Base-by-base conservation (phyloP, 2,113 vertebrate species). In the Panurus biarmicus region DNA sequence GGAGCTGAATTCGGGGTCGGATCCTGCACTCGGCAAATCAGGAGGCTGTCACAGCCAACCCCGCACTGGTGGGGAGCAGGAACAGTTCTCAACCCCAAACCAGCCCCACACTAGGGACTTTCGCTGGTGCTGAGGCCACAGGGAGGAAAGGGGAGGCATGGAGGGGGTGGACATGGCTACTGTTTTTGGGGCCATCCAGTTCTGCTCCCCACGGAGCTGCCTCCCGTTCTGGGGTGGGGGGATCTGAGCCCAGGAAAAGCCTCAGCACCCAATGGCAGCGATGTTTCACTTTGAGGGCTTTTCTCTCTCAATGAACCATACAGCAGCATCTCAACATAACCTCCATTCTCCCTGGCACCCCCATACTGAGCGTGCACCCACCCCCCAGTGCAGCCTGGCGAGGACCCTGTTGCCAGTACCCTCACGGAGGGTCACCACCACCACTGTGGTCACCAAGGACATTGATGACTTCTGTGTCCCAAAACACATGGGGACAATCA, bases 221-320 rank as follows among this genome's bases (percentile, higher is more conserved):
- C 40, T 53, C 61, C 48, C 2, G 4, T 44, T 54, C 38, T 11
- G 17, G 15, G 14, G 6, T 17, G 7, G 29, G 42, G 38, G 23
- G 13, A 19, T 16, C 5, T 6, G 28, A 70, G 77, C 7, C 31
- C n/a, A 64, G 31, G 21, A 64, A 9, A 61, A 76, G 35, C 61
- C 36, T 17, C 25, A 0, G 51, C 0, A 0, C 35, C 53, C 53
- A 19, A 14, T 0, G 0, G 47, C 57, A 60, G 45, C 2, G 0
- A 23, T 4, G 45, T 26, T 56, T 28, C 23, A 1, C 74, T 90
- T 35, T 2, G 40, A 56, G 29, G 10, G 25, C 2, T 26, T 31
- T 38, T 60, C 26, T 10, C 35, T 50, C 53, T 35, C 26, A 1
- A 5, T n/a, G 35, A 84, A 36, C 16, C 0, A 1, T 4, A 21